A percentile compares a stretch with the other conserved stretches of the same genome.
Evolutionary conservation across 1,140 invertebrate species (phyloP).

Genomic region (Ooceraea biroi): DNA sequence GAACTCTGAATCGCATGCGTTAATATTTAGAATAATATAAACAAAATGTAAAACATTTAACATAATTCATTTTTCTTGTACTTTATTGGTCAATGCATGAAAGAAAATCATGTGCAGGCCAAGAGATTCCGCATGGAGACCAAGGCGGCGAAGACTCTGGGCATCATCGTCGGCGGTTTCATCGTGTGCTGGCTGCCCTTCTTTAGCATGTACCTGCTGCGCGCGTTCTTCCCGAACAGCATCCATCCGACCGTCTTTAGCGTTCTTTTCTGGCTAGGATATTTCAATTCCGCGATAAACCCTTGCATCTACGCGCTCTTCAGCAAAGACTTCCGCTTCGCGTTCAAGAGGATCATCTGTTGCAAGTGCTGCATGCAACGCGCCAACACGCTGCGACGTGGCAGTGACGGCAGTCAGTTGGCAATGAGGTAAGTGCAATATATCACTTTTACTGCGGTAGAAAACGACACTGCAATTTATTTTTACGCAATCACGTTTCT

Average conservation of each 20-base stretch:
- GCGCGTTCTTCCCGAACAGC: constrained; percentile 93
- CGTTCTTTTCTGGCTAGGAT: constrained; percentile 98
- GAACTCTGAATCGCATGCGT: not conserved
- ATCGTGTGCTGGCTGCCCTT: constrained; percentile 98
- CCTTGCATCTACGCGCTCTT: constrained; percentile 97
- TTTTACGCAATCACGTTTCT: not conserved
- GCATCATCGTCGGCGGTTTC: constrained; percentile 97
- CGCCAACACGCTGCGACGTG: constrained; percentile 85
- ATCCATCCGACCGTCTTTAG: constrained; percentile 94
- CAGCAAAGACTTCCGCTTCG: constrained; percentile 96
- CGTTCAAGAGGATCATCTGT: constrained; percentile 96
- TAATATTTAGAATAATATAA: too few species aligned
- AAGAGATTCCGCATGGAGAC: constrained; percentile 96
- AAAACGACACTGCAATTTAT: not conserved
- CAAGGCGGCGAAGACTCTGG: constrained; percentile 97
- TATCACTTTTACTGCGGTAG: not conserved
- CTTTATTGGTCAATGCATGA: not conserved
- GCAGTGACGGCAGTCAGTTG: constrained; percentile 89
- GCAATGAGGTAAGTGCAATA: constrained; percentile 80
- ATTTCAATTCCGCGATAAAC: constrained; percentile 98
- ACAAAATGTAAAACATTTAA: too few species aligned
- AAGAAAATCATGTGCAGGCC: constrained; percentile 85
- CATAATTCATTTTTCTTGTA: too few species aligned
- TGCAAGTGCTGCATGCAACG: constrained; percentile 89
- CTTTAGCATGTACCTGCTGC: constrained; percentile 96